Conservation (phyloP, 2,888 invertebrate species). For the Eupithecia subfuscata region DNA sequence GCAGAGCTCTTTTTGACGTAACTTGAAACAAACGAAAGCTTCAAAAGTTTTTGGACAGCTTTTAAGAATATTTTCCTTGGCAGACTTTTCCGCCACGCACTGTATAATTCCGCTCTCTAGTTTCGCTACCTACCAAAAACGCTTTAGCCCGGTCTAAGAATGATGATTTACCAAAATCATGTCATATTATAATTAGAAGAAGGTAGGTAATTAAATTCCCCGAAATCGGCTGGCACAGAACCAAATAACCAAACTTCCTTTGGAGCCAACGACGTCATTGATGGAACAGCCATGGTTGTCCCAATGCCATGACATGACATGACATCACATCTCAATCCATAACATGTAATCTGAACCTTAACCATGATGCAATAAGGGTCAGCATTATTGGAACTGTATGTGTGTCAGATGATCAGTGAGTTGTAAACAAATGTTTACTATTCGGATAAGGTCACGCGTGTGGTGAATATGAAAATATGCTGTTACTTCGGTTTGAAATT, state of each 20-base stretch:
- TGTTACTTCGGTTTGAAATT: not conserved
- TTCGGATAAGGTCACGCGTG: slow-evolving; percentile 37
- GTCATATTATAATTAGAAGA: not conserved
- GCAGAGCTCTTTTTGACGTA: no score
- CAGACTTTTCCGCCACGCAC: no score
- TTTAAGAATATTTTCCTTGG: no score
- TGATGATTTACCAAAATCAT: not conserved
- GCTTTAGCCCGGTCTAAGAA: no score
- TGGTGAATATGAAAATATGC: not conserved
- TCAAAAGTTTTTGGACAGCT: no score
- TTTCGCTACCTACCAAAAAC: no score
- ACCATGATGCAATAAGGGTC: slow-evolving; percentile 20
- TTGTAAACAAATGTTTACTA: slow-evolving; percentile 37
- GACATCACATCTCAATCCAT: slow-evolving; percentile 36
- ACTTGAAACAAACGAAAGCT: no score
- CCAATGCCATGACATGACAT: slow-evolving; percentile 39
- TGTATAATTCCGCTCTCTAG: no score
- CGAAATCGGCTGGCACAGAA: slow-evolving; percentile 19
- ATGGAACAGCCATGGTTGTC: slow-evolving; percentile 20
- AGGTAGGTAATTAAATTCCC: slow-evolving; percentile 12
- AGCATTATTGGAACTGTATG: slow-evolving; percentile 23
- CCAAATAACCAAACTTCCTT: slow-evolving; percentile 14
- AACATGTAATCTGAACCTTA: slow-evolving; percentile 28
- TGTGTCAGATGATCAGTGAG: slow-evolving; percentile 27
- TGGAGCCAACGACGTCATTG: slow-evolving; percentile 28